These are phyloP conservation scores for Podarcis cretensis DNA, from an alignment of 2,113 vertebrate genomes.

Conservation along the genomic window DNA sequence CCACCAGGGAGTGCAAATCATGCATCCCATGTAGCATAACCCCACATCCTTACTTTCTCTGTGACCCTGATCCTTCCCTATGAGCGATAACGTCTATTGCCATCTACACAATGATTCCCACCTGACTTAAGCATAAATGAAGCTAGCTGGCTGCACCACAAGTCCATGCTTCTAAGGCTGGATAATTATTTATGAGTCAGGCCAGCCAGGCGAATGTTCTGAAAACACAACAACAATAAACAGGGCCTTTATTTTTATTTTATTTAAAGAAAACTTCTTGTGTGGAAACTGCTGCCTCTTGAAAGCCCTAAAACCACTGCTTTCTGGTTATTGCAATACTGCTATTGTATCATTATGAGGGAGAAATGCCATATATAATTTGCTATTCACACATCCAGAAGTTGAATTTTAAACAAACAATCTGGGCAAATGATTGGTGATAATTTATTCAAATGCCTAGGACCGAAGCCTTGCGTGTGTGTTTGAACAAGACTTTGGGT, in stretches of 20 bases:
- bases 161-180: constrained; percentile 26
- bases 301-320: accelerated
- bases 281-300: neutral
- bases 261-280: constrained; percentile 19
- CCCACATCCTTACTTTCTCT: accelerated
- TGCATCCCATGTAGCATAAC: accelerated
- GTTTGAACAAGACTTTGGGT: neutral
- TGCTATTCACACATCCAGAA: neutral
- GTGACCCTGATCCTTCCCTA: neutral
- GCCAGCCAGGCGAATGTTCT: neutral
- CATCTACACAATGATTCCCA: neutral
- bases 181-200: constrained; percentile 28
- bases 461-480: constrained; percentile 3
- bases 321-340: neutral
- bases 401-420: neutral
- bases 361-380: constrained; percentile 19
- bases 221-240: constrained; percentile 29
- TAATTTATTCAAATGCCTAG: neutral
- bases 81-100: neutral
- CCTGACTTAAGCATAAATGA: constrained; percentile 25
- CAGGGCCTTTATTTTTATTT: neutral
- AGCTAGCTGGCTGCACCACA: constrained; percentile 34
- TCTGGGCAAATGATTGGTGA: neutral
- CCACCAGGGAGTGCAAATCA: neutral
- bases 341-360: neutral